These are phyloP conservation scores for Chloropsis hardwickii DNA, from an alignment of 2,113 vertebrate genomes.

Conservation along the genomic window DNA sequence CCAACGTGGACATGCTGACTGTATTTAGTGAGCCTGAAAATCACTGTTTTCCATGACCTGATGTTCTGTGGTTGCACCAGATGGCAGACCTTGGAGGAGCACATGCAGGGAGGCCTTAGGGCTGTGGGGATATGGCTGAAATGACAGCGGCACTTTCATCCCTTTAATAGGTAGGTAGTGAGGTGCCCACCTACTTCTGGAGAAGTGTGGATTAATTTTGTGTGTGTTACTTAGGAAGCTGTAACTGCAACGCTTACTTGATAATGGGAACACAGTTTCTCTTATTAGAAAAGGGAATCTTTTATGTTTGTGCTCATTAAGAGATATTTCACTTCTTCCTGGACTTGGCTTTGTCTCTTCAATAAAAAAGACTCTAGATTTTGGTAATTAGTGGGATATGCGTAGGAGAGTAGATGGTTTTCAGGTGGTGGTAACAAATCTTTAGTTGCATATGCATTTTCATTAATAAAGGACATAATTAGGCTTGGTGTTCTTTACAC, in stretches of 20 bases:
- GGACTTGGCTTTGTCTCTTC: background rate
- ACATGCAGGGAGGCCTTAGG: background rate
- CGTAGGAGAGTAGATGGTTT: background rate
- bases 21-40: background rate
- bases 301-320: background rate
- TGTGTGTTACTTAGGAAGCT: background rate
- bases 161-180: background rate
- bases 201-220: background rate
- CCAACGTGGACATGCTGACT: rapidly evolving
- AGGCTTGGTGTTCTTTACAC: background rate
- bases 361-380: background rate
- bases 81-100: background rate
- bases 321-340: background rate
- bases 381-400: background rate
- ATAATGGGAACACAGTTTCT: background rate
- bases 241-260: background rate
- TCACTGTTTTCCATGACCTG: background rate
- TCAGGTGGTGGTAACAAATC: background rate
- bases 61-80: background rate
- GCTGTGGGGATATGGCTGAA: background rate
- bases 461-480: background rate
- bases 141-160: background rate
- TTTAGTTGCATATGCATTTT: background rate
- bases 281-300: background rate
- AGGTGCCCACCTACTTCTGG: background rate